Base-by-base conservation (phyloP, 1,140 invertebrate species). In the Drosophila sechellia region DNA sequence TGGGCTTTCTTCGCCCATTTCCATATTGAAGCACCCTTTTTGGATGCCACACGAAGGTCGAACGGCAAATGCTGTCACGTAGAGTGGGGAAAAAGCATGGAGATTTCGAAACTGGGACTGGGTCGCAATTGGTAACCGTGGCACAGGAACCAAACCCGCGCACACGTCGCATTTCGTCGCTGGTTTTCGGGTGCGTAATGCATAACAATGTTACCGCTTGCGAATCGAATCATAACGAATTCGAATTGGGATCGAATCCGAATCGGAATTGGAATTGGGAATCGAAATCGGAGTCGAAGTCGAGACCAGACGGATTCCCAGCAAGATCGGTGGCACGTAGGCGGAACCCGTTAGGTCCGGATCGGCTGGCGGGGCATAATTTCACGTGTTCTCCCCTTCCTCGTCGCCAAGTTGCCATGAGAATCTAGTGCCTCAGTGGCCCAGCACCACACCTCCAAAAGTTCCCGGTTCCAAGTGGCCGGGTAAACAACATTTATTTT, bases 401-500 rank as follows among this genome's bases (percentile, higher is more conserved):
- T 35, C 55, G 55, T 58, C 59, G 45, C 43, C 42, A 22, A 22
- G 53, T 77, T 73, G 65, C 63, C 70, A 75, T 81, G 81, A 87
- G 81, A 86, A 83, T 53, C 61, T 60, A n/a, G 17, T 64, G 3
- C 1, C 31, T 8, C 25, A 27, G 49, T 65, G 59, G 60, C 46
- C 40, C 48, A 45, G 8, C 50, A 57, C 63, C 48, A 52, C 46
- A 54, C 55, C 64, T 20, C 39, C 35, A 13, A 31, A 10, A 60
- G 54, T 49, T 31, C 25, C 42, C 45, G 8, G 55, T 35, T 46
- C 45, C 5, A 22, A 6, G 27, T 34, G 17, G 55, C 42, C 17
- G 34, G 31, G 60, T 70, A 87, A 86, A 81, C 83, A 83, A 86
- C 79, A 83, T 81, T 86, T 83, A 87, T 86, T 86, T 86, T 86